A percentile compares a stretch with the other conserved stretches of the same genome.
Conservation (phyloP, 1,140 invertebrate species). For the Drosophila micromelanica region DNA sequence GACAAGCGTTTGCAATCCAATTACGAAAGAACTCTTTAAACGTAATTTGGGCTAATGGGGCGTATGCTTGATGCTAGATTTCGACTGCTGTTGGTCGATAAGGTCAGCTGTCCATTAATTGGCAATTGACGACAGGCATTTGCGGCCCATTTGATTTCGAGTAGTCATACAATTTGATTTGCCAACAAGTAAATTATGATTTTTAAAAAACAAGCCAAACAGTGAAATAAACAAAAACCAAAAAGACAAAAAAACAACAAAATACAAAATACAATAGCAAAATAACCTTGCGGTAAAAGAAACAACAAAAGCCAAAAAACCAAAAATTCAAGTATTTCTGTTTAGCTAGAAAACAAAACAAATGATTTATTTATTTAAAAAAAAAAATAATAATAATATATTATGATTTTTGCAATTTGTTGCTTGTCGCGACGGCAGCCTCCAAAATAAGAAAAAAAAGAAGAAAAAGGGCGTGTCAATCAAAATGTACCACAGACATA, state of each 20-base stretch:
- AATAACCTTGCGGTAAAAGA: slow-evolving; percentile 76
- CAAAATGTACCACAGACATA: slow-evolving; percentile 42
- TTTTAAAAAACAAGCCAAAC: slow-evolving; percentile 43
- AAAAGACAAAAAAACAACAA: slow-evolving; percentile 4
- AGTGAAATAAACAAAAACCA: slow-evolving; percentile 26
- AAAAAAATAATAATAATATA: slow-evolving; percentile 36
- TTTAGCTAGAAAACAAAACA: slow-evolving; percentile 44
- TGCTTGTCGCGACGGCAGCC: slow-evolving; percentile 48
- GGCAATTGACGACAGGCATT: slow-evolving; percentile 80
- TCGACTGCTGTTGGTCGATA: slow-evolving; percentile 40
- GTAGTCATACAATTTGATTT: slow-evolving; percentile 71
- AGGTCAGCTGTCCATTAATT: slow-evolving; percentile 74
- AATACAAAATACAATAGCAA: slow-evolving; percentile 31
- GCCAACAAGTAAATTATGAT: slow-evolving; percentile 80
- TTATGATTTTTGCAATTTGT: slow-evolving; percentile 58
- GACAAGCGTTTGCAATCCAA: slow-evolving; percentile 66
- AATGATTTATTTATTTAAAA: slow-evolving; percentile 76
- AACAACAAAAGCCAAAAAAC: slow-evolving; percentile 45
- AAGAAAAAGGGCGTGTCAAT: slow-evolving; percentile 65
- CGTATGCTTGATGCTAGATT: slow-evolving; percentile 62
- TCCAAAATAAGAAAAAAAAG: slow-evolving; percentile 51
- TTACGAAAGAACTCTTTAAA: slow-evolving; percentile 42
- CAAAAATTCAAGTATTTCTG: slow-evolving; percentile 33
- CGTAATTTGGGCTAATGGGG: slow-evolving; percentile 31
- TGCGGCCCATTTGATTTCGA: slow-evolving; percentile 57